A percentile compares a stretch with the other conserved stretches of the same genome.
phyloP scores from a whole-genome alignment of 2,888 invertebrate species.

The Shargacucullia verbasci region DNA sequence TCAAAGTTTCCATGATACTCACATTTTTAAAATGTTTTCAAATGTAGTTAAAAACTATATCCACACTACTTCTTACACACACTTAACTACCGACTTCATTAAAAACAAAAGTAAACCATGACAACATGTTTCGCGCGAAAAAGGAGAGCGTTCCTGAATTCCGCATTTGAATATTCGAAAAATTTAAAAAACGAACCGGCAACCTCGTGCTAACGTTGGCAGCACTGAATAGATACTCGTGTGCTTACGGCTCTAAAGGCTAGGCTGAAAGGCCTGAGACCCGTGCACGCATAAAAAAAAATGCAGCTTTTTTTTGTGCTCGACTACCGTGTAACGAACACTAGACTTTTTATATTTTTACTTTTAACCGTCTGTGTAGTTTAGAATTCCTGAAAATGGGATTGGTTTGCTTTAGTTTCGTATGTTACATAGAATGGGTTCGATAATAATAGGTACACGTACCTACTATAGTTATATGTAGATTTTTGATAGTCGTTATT shows the following conservation, averaged over 20 bases:
- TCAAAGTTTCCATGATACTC: too few relatives aligned
- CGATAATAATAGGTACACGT: too few relatives aligned
- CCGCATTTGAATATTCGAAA: conserved; percentile 60
- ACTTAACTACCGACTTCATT: conserved; percentile 43
- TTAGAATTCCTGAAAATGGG: conserved; percentile 45
- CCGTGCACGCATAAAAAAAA: conserved; percentile 65
- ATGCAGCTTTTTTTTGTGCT: conserved; percentile 61
- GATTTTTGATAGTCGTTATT: too few relatives aligned
- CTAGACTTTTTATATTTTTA: conserved; percentile 52
- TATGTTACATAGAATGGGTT: too few relatives aligned
- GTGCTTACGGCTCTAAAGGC: conserved; percentile 59
- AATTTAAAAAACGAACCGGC: conserved; percentile 54
- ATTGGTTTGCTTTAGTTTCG: conserved; percentile 38
- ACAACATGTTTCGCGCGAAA: conserved; percentile 44
- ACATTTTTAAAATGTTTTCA: too few relatives aligned
- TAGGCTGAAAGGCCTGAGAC: conserved; percentile 64
- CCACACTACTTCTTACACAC: conserved; percentile 20
- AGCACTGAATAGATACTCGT: conserved; percentile 68
- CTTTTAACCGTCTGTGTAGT: conserved; percentile 41
- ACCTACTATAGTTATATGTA: too few relatives aligned
- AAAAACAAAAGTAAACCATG: conserved; percentile 49
- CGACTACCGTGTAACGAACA: conserved; percentile 48
- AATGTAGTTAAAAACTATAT: too few relatives aligned
- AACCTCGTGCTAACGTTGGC: conserved; percentile 58
- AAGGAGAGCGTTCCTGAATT: conserved; percentile 41